Percentiles rank a stretch among this genome's conserved stretches.
Evolutionary conservation across 2,113 vertebrate genomes (phyloP).

Genomic region (Sylvilagus bachmani): DNA sequence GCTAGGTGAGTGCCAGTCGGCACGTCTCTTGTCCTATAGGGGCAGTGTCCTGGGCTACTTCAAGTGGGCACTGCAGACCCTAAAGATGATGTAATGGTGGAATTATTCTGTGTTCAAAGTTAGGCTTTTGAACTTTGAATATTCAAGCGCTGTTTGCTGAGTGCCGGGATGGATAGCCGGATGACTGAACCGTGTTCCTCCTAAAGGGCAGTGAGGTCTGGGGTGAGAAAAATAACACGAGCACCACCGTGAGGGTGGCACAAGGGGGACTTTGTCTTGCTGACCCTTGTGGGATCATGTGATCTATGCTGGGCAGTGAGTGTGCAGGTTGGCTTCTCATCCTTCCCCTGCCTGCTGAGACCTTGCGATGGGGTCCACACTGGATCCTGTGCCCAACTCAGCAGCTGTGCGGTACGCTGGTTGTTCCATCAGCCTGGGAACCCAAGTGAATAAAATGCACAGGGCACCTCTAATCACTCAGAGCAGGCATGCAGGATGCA

Average conservation of each 20-base stretch:
- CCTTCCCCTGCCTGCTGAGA: background rate
- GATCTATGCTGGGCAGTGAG: background rate
- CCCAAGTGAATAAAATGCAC: background rate
- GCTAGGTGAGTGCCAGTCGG: background rate
- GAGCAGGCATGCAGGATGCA: too few relatives aligned
- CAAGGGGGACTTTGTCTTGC: background rate
- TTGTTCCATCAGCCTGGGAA: background rate
- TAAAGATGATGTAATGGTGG: background rate
- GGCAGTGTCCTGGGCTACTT: background rate
- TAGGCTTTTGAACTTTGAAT: background rate
- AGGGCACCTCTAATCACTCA: background rate
- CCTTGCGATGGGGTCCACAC: too few relatives aligned
- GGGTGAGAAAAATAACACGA: background rate
- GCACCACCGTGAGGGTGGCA: fast-evolving
- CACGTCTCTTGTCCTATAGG: background rate
- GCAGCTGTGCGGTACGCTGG: background rate
- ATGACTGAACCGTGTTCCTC: background rate
- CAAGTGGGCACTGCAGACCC: background rate
- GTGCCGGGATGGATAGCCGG: background rate
- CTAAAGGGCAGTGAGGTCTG: background rate
- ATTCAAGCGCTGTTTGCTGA: background rate
- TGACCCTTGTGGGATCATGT: background rate
- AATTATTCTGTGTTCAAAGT: background rate
- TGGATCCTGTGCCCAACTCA: too few relatives aligned
- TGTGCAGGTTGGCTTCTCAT: background rate